Conservation (phyloP, 2,113 vertebrate genomes). For the Falco punctatus region DNA sequence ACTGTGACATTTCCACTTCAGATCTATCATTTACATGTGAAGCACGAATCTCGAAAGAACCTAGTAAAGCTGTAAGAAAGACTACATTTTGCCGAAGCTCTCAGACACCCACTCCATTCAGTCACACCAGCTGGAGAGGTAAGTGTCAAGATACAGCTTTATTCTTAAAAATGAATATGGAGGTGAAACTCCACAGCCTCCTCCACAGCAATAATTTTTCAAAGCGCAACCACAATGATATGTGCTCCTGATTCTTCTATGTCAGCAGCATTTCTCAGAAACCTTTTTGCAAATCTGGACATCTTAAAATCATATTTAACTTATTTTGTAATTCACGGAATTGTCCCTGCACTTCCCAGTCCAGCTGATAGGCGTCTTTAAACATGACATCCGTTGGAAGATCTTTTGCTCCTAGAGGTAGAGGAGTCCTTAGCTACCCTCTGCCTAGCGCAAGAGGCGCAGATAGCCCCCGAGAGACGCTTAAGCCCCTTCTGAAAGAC, state of each 20-base stretch:
- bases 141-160: conserved; percentile 73
- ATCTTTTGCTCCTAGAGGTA: conserved; percentile 74
- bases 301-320: conserved; percentile 27
- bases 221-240: conserved; percentile 47
- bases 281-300: conserved; percentile 73
- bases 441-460: conserved; percentile 87
- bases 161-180: conserved; percentile 68
- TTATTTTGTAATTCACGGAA: conserved; percentile 29
- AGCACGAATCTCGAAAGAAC: conserved; percentile 64
- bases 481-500: conserved; percentile 96
- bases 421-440: conserved; percentile 79
- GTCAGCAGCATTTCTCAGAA: conserved; percentile 64
- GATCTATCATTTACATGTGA: conserved; percentile 67
- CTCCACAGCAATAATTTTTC: conserved; percentile 46
- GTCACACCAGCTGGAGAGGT: conserved; percentile 67
- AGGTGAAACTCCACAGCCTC: conserved; percentile 49
- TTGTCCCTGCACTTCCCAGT: conserved; percentile 49
- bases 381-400: conserved; percentile 80
- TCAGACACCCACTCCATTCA: conserved; percentile 68
- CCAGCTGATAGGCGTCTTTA: conserved; percentile 45
- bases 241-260: conserved; percentile 56
- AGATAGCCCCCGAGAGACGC: conserved; percentile 84
- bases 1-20: conserved; percentile 67
- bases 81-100: conserved; percentile 51
- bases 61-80: conserved; percentile 68